A percentile compares a stretch with the other conserved stretches of the same genome.
phyloP scores from a whole-genome alignment of 2,113 vertebrate genomes.

The human region DNA sequence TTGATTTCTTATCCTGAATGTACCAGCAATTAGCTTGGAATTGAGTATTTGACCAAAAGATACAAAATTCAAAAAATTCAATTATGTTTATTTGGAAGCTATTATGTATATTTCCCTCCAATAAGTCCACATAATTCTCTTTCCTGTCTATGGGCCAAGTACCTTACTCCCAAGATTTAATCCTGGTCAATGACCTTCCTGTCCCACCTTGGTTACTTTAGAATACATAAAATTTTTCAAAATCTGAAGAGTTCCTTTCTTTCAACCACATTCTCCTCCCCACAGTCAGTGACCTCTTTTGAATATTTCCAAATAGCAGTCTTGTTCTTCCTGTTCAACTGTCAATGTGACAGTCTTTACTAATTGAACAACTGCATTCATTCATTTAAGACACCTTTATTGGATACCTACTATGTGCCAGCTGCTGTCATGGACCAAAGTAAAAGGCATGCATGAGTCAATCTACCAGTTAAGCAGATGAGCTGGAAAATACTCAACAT shows the following conservation, averaged over 20 bases:
- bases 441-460: not conserved
- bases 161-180: not conserved
- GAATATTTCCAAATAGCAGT: not conserved
- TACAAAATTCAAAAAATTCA: slow-evolving; percentile 20
- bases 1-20: slow-evolving; percentile 31
- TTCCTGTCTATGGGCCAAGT: not conserved
- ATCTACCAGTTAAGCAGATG: not conserved
- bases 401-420: not conserved
- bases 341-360: not conserved
- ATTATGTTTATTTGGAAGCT: not conserved
- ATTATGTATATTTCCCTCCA: not conserved
- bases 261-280: not conserved
- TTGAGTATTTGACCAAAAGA: not conserved
- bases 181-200: not conserved
- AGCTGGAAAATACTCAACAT: not conserved
- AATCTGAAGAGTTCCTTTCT: not conserved
- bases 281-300: not conserved
- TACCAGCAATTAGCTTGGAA: not conserved
- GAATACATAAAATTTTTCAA: not conserved
- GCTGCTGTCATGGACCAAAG: not conserved
- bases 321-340: slow-evolving; percentile 21
- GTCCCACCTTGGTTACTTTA: not conserved
- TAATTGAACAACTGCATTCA: not conserved
- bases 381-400: not conserved
- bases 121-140: slow-evolving; percentile 10